These are phyloP conservation scores for Alfaro cultratus DNA, from an alignment of 2,797 vertebrate genomes.

Conservation along the genomic window DNA sequence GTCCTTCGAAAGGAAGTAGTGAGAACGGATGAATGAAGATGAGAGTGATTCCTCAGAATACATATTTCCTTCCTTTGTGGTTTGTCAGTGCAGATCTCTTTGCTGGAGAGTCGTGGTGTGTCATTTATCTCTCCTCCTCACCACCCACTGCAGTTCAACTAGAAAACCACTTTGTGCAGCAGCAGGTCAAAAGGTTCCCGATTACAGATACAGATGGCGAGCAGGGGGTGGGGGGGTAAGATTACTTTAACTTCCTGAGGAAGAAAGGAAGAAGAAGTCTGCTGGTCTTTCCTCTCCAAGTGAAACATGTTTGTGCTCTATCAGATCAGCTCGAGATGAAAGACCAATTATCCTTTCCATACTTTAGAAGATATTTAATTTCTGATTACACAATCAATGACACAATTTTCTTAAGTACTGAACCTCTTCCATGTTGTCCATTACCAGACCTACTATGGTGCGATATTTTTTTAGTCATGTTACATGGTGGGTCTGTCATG, in stretches of 20 bases:
- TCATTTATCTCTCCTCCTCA: neutral
- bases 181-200: neutral
- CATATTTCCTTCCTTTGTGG: neutral
- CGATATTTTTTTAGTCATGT: neutral
- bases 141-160: neutral
- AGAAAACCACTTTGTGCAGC: neutral
- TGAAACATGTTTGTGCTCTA: neutral
- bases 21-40: neutral
- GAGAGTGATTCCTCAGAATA: neutral
- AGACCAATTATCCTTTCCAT: constrained; percentile 1
- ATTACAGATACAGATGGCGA: neutral
- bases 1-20: neutral
- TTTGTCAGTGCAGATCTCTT: fast-evolving
- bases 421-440: neutral
- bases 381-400: neutral
- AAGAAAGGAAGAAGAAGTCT: neutral
- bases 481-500: neutral
- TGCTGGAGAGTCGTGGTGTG: neutral
- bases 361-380: neutral
- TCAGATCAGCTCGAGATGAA: neutral
- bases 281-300: neutral
- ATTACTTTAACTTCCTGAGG: neutral
- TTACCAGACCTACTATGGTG: neutral
- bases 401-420: neutral
- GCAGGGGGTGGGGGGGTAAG: no score